Percentiles rank a stretch among this genome's conserved stretches.
Evolutionary conservation across 2,113 vertebrate genomes (phyloP).

Genomic region (Capreolus pygargus): DNA sequence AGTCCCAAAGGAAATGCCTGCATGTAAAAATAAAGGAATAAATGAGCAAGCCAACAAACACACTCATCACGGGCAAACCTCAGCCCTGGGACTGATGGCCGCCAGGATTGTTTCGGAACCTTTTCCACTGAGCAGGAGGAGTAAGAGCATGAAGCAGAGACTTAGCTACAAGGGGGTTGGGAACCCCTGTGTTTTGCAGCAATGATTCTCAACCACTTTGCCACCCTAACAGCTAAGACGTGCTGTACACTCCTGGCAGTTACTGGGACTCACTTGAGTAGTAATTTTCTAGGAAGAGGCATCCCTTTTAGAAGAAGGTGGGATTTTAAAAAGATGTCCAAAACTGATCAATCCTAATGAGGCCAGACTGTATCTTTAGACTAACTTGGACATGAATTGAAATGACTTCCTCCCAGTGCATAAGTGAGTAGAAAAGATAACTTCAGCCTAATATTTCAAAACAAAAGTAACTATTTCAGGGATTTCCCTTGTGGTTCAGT

Average conservation of each 20-base stretch:
- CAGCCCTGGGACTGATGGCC: not conserved
- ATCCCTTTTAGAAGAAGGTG: not conserved
- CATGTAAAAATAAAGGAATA: not conserved
- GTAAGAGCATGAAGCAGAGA: not conserved
- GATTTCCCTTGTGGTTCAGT: not conserved
- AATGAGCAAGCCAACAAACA: not conserved
- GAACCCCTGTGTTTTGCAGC: not conserved
- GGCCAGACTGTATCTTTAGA: not conserved
- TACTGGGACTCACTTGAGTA: not conserved
- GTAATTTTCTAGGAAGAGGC: not conserved
- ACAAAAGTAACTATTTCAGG: not conserved
- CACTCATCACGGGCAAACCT: not conserved
- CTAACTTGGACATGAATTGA: not conserved
- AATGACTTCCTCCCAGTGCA: not conserved
- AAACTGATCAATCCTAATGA: not conserved
- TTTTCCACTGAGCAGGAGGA: not conserved
- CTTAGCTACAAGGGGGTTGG: not conserved
- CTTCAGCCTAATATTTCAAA: slow-evolving; percentile 1
- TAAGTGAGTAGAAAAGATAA: not conserved
- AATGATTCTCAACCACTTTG: not conserved
- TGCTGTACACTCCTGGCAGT: not conserved
- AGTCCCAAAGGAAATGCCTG: not conserved
- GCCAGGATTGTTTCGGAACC: not conserved
- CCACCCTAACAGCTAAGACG: not conserved
- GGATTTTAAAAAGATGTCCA: not conserved